These are phyloP conservation scores for Epicampocera succincta DNA, from an alignment of 2,888 invertebrate species.

Conservation along the genomic window DNA sequence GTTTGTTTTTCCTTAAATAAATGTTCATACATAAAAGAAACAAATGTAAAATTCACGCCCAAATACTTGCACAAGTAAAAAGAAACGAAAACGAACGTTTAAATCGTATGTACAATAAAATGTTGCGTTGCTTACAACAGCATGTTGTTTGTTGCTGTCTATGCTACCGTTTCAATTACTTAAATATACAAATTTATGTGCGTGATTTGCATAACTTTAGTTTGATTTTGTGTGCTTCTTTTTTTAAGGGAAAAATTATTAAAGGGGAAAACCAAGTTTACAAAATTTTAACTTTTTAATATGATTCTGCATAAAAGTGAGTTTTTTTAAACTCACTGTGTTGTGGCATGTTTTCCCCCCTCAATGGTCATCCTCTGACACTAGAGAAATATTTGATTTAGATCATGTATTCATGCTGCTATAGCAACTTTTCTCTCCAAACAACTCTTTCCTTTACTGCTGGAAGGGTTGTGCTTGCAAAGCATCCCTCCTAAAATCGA, in stretches of 20 bases:
- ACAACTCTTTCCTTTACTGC: constrained; percentile 3
- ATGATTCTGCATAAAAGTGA: not conserved
- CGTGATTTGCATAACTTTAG: constrained; percentile 63
- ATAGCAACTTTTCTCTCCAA: not conserved
- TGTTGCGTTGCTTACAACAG: constrained; percentile 11
- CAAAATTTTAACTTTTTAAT: not conserved
- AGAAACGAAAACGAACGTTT: not conserved
- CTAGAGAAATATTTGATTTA: constrained; percentile 43
- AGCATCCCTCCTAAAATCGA: constrained; percentile 32
- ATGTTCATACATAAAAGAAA: not conserved
- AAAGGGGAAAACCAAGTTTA: not conserved
- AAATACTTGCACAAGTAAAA: constrained; percentile 39
- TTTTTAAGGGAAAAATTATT: not conserved
- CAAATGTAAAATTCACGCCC: constrained; percentile 48
- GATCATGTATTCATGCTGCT: constrained; percentile 43
- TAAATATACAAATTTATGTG: constrained; percentile 41
- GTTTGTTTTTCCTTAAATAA: constrained; percentile 31
- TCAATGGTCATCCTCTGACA: constrained; percentile 53
- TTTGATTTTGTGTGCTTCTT: constrained; percentile 4
- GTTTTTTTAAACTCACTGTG: not conserved
- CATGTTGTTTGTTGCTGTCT: constrained; percentile 37
- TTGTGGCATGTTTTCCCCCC: constrained; percentile 52
- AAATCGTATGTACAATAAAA: constrained; percentile 1
- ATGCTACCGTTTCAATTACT: constrained; percentile 62
- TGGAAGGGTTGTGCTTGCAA: constrained; percentile 20